These are phyloP conservation scores for Cataglyphis cursor DNA, from an alignment of 2,888 invertebrate genomes.

Conservation along the genomic window DNA sequence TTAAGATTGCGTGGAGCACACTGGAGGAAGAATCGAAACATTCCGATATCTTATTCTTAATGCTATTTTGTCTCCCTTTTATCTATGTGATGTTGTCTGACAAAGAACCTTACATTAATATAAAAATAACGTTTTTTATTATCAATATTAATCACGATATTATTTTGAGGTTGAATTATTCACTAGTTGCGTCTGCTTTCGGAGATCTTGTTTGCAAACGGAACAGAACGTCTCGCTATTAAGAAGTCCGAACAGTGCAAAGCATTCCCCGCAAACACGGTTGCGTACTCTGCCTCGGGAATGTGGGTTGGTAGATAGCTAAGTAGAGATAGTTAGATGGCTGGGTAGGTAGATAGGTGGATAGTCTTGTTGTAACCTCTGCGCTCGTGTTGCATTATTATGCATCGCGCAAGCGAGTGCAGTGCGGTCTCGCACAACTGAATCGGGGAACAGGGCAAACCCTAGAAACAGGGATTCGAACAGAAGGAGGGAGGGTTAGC, in stretches of 20 bases:
- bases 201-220: not conserved
- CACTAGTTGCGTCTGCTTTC: not conserved
- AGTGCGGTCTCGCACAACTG: constrained; percentile 54
- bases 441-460: constrained; percentile 44
- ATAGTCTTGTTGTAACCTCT: constrained; percentile 57
- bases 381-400: constrained; percentile 67
- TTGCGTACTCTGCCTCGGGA: constrained; percentile 24
- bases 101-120: not conserved
- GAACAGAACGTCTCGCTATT: not conserved
- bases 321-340: constrained; percentile 35
- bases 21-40: not conserved
- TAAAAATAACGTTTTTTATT: not conserved
- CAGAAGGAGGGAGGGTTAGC: constrained; percentile 19
- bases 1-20: not conserved
- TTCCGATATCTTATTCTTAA: not conserved
- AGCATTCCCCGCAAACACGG: constrained; percentile 22
- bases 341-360: constrained; percentile 24
- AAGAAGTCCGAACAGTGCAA: not conserved
- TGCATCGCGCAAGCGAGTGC: constrained; percentile 66
- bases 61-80: not conserved
- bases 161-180: not conserved
- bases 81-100: not conserved
- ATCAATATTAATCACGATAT: not conserved
- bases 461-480: constrained; percentile 33
- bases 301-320: constrained; percentile 28